Evolutionary conservation across 2,797 vertebrate species (phyloP).

Genomic region (Gambusia yucatana): DNA sequence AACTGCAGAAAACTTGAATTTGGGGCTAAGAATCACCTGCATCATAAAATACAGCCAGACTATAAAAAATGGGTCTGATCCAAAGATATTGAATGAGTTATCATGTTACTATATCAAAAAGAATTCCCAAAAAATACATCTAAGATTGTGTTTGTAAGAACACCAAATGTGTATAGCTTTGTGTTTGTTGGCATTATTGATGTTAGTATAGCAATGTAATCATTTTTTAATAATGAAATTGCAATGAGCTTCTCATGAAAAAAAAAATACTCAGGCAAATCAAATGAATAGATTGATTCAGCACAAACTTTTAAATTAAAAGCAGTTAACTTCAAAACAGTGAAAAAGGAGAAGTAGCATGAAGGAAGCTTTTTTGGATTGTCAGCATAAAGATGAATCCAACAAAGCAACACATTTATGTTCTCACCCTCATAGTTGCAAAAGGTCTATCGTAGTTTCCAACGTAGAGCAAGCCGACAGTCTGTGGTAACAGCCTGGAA

Average conservation of each 20-base stretch:
- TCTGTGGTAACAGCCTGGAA: slow-evolving; percentile 90
- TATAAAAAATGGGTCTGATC: background rate
- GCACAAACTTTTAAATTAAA: background rate
- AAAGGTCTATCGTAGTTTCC: slow-evolving; percentile 95
- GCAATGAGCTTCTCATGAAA: background rate
- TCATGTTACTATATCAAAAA: background rate
- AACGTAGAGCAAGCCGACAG: slow-evolving; percentile 94
- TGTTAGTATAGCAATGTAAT: background rate
- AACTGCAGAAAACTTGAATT: background rate
- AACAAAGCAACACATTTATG: slow-evolving; percentile 51
- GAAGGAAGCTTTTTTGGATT: slow-evolving; percentile 8
- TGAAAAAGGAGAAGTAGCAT: slow-evolving; percentile 19
- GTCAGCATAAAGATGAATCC: slow-evolving; percentile 22
- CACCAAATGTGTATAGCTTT: background rate
- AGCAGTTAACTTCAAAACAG: background rate
- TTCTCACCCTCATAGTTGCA: slow-evolving; percentile 95
- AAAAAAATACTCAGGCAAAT: background rate
- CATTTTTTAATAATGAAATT: background rate
- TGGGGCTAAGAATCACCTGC: background rate
- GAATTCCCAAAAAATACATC: background rate
- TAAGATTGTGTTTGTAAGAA: background rate
- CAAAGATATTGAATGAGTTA: background rate
- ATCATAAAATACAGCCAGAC: background rate
- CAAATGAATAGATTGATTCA: background rate
- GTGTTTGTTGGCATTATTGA: background rate